Percentiles rank a stretch among this genome's conserved stretches.
Evolutionary conservation across 2,797 vertebrate genomes (phyloP).

Genomic region (Ispidina picta): DNA sequence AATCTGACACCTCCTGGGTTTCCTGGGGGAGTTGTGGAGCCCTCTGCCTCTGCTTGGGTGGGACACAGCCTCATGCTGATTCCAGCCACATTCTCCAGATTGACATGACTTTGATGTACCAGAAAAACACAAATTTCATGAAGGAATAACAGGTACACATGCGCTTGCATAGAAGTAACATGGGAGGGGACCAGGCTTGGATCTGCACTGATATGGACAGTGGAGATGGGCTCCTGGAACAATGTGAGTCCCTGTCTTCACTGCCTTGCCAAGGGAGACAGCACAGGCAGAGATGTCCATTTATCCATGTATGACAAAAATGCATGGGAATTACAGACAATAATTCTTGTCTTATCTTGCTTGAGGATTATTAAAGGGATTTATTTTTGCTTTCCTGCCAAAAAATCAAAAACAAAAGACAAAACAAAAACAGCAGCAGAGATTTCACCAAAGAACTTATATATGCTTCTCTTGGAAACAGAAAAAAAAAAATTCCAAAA

Average conservation of each 20-base stretch:
- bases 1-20: not conserved
- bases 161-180: not conserved
- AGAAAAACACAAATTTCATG: not conserved
- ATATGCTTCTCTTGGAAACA: constrained; percentile 71
- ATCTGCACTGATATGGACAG: not conserved
- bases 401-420: not conserved
- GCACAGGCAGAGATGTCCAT: not conserved
- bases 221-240: not conserved
- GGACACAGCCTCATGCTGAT: fast-evolving
- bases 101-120: not conserved
- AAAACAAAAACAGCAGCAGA: not conserved
- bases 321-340: not conserved
- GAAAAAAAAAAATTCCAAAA: constrained; percentile 44
- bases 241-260: not conserved
- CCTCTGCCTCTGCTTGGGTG: not conserved
- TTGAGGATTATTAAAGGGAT: constrained; percentile 26
- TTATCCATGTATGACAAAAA: not conserved
- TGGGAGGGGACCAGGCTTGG: not conserved
- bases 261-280: not conserved
- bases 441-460: constrained; percentile 37
- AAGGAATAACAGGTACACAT: not conserved
- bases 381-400: constrained; percentile 44
- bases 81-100: not conserved
- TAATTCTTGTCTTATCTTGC: constrained; percentile 45
- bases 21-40: not conserved